Base-by-base conservation (phyloP, 1,140 invertebrate species). In the Euschistus heros region DNA sequence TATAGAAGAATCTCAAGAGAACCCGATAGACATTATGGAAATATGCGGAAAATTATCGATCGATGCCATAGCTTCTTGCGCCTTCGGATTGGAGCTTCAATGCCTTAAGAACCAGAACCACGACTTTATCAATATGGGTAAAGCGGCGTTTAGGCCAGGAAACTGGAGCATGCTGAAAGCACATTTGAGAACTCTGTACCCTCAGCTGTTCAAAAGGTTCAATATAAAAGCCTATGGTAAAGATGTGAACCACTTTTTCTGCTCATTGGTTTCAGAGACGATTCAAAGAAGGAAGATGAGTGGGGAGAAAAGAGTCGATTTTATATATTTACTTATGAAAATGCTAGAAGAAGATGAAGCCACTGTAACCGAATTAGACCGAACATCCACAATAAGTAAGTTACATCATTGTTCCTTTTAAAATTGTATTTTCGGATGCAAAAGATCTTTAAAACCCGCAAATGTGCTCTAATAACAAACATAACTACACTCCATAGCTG, bases 1-100 rank as follows among this genome's bases (percentile, higher is more conserved):
- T 24, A 61, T 73, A 54, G 55, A 42, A 14, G 78, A 80, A 17
- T 78, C 84, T n/a, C 68, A 81, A 37, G 65, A 27, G 0, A 22
- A 65, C 22, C 18, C 55, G 0, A 44, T 76, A 10, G 71, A 75
- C n/a, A 57, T 70, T 1, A 74, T 71, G 66, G 72, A 75, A 8
- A 15, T 73, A 0, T 64, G 71, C 0, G 71, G 68, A 2, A 62
- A 70, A 22, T 74, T 70, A 46, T 72, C 70, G 1, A 71, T 72
- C 0, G 71, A 74, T 42, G 71, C 73, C 2, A 75, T 76, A 17
- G 73, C 67, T n/a, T 74, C 73, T 1, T 72, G 70, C 62, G 74
- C 73, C 26, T 76, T 77, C 69, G 75, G 75, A 15, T 67, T 76
- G 24, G 30, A 70, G 20, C 33, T 64, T 8, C 50, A 68, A 14